Conservation (phyloP, 2,888 invertebrate species). For the Agrotis ipsilon region DNA sequence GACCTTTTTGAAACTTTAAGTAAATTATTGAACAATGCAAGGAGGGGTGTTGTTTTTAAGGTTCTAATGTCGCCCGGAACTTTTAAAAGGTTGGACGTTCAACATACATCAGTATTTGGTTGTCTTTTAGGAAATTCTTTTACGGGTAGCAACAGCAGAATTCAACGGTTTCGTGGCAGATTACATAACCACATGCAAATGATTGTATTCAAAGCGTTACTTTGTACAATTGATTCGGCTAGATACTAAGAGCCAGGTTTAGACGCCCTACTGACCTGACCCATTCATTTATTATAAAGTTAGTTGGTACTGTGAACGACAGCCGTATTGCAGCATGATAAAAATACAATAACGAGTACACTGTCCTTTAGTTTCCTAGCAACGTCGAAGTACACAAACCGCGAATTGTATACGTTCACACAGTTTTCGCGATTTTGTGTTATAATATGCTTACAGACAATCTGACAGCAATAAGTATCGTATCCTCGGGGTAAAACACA, state of each 20-base stretch:
- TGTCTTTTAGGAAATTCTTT: not conserved
- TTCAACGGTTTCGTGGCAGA: not conserved
- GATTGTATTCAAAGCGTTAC: not conserved
- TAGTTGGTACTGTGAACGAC: slow-evolving; percentile 37
- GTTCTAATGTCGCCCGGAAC: slow-evolving; percentile 40
- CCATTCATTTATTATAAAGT: slow-evolving; percentile 29
- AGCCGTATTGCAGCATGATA: slow-evolving; percentile 52
- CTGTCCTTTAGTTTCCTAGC: slow-evolving; percentile 65
- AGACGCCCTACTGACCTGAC: slow-evolving; percentile 35
- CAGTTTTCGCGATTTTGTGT: slow-evolving; percentile 24
- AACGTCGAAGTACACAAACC: slow-evolving; percentile 64
- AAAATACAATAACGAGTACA: slow-evolving; percentile 51
- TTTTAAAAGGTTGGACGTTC: slow-evolving; percentile 49
- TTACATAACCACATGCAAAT: not conserved
- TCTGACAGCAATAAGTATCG: slow-evolving; percentile 13
- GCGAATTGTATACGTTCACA: slow-evolving; percentile 29
- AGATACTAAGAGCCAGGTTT: slow-evolving; percentile 6
- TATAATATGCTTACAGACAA: slow-evolving; percentile 2
- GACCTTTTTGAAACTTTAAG: slow-evolving; percentile 18
- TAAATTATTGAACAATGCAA: slow-evolving; percentile 29
- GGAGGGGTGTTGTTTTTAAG: slow-evolving; percentile 22
- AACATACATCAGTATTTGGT: slow-evolving; percentile 24
- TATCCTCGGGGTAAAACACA: slow-evolving; percentile 20
- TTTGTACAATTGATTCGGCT: slow-evolving; percentile 29
- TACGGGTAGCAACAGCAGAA: not conserved